Base-by-base conservation (phyloP, 2,797 vertebrate species). In the Phataginus tricuspis region DNA sequence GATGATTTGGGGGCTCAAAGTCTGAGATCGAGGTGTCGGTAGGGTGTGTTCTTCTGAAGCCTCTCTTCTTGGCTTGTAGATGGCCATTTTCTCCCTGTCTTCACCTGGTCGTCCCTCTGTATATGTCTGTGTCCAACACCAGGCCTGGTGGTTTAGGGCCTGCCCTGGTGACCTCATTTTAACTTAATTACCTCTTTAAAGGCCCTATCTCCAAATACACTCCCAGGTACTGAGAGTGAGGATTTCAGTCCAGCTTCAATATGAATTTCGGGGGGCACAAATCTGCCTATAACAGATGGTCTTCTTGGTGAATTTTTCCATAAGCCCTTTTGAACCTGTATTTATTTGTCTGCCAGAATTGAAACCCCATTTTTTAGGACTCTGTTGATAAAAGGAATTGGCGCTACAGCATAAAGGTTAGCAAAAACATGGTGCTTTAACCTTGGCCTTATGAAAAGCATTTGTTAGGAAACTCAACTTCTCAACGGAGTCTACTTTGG, bases 291-390 rank as follows among this genome's bases (percentile, higher is more conserved):
- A 82, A 86, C 66, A 79, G 42, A 49, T 80, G 53, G 49, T 84
- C 34, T 66, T 16, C 80, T 83, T 94, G 69, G 34, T 89, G 88
- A 86, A 49, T 86, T 95, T 92, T 64, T 55, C 83, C 53, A 0
- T 93, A 69, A 90, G n/a, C 37, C 21, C 23, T 42, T 86, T 92
- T 90, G 25, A 79, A 39, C 51, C 42, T 19, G 25, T 13, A 72
- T 72, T 90, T 95, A 66, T 82, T 37, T 39, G 39, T 96, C 77
- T 92, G 86, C 84, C 78, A 75, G 82, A 97, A 94, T 88, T 21
- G 39, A 66, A 92, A 86, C 34, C 53, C 53, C 84, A 86, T 71
- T 49, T 91, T 94, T 91, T 96, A 74, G 85, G 86, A 79, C 34
- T 79, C 59, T 68, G 71, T 66, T 77, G 68, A 92, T 90, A 80